Evolutionary conservation across 2,797 vertebrate genomes (phyloP).

Genomic region (Nyctalus aviator): DNA sequence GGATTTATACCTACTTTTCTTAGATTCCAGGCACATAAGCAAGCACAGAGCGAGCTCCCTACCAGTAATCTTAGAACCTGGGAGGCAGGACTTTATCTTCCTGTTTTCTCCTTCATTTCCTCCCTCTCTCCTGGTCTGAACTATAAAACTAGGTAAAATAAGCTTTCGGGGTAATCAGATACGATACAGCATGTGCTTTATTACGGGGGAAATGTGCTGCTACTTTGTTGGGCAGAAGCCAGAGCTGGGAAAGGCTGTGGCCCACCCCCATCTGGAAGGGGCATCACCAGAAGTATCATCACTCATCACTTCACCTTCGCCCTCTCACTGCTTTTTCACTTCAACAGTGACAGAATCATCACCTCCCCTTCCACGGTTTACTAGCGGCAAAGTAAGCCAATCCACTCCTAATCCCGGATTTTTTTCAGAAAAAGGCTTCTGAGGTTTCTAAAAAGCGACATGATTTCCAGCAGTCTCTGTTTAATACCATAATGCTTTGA

Average conservation of each 20-base stretch:
- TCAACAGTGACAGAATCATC: background rate
- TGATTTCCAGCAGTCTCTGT: background rate
- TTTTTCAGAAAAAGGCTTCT: conserved; percentile 51
- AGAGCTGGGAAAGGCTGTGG: background rate
- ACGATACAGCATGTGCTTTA: background rate
- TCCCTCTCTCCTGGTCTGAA: background rate
- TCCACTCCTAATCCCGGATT: background rate
- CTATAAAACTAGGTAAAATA: conserved; percentile 4
- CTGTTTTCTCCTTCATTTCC: background rate
- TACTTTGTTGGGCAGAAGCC: conserved; percentile 54
- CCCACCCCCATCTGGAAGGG: background rate
- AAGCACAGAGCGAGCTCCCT: background rate
- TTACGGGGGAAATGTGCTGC: conserved; percentile 9
- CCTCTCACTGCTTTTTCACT: background rate
- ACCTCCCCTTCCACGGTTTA: background rate
- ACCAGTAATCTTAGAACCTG: background rate
- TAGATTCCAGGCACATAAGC: conserved; percentile 2
- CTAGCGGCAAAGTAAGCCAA: background rate
- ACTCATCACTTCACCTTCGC: conserved; percentile 3
- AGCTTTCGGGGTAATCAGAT: background rate
- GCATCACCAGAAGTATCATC: background rate
- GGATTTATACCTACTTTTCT: background rate
- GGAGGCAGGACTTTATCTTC: background rate
- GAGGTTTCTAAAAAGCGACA: conserved; percentile 51
- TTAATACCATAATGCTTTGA: conserved; percentile 18